Evolutionary conservation across 2,888 invertebrate genomes (phyloP).

Genomic region (Perdita meconis): DNA sequence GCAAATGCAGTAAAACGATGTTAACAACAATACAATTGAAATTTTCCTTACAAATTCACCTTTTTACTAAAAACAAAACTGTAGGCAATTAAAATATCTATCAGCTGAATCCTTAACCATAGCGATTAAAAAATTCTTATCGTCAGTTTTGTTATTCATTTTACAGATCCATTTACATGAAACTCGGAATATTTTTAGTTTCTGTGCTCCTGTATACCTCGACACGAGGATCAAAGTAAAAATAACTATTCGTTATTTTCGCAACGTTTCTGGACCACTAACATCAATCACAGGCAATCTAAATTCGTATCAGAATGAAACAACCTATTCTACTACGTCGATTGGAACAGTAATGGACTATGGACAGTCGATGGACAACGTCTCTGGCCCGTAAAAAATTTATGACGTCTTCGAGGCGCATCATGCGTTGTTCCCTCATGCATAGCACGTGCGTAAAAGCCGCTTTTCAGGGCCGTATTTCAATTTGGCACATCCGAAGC

Average conservation of each 20-base stretch:
- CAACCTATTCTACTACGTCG: slow-evolving; percentile 4
- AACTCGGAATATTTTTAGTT: neutral
- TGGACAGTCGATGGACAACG: slow-evolving; percentile 29
- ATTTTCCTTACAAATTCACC: too few species aligned
- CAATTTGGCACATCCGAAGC: slow-evolving; percentile 46
- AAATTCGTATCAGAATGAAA: slow-evolving; percentile 5
- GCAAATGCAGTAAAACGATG: too few species aligned
- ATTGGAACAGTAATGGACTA: neutral
- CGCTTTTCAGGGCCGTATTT: slow-evolving; percentile 43
- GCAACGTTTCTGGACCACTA: neutral
- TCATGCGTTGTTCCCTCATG: slow-evolving; percentile 25
- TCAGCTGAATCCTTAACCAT: too few species aligned
- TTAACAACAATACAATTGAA: too few species aligned
- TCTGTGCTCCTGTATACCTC: neutral
- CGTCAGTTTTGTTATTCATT: too few species aligned
- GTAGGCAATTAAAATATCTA: too few species aligned
- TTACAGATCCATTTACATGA: neutral
- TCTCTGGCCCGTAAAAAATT: slow-evolving; percentile 37
- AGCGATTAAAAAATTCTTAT: too few species aligned
- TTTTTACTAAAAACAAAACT: too few species aligned
- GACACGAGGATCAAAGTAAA: neutral
- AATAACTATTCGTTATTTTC: slow-evolving; percentile 1
- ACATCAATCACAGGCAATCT: neutral
- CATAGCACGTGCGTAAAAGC: slow-evolving; percentile 39
- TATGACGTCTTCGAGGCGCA: slow-evolving; percentile 9